Evolutionary conservation across 2,888 invertebrate genomes (phyloP).

Genomic region (Homarus gammarus): DNA sequence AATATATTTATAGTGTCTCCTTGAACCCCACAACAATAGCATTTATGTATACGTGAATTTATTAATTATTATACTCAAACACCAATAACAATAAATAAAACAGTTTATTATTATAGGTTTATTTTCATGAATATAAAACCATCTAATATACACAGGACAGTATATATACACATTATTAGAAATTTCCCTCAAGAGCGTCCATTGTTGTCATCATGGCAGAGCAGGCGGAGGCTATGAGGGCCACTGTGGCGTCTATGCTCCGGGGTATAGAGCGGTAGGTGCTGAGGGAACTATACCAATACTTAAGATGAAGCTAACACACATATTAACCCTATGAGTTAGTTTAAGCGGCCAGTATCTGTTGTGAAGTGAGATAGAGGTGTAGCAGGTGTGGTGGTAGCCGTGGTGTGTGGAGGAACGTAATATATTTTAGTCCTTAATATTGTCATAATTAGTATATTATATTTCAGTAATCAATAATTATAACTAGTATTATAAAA

Average conservation of each 20-base stretch:
- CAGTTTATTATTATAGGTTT: not conserved
- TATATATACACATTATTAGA: not conserved
- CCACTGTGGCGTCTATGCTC: slow-evolving; percentile 90
- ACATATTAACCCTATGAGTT: not conserved
- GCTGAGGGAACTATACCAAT: not conserved
- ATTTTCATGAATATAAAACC: too few species aligned
- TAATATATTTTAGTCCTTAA: too few species aligned
- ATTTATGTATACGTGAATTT: slow-evolving; percentile 7
- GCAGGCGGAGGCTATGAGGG: slow-evolving; percentile 89
- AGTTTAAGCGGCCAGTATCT: too few species aligned
- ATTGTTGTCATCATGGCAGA: slow-evolving; percentile 79
- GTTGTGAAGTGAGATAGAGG: too few species aligned
- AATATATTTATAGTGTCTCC: too few species aligned
- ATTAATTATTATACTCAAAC: not conserved
- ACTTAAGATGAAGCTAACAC: not conserved
- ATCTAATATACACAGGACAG: not conserved
- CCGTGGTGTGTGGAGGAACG: too few species aligned
- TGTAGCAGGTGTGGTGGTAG: too few species aligned
- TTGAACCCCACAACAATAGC: too few species aligned
- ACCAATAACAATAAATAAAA: not conserved
- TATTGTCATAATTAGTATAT: too few species aligned
- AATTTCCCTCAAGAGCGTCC: too few species aligned
- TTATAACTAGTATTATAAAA: too few species aligned
- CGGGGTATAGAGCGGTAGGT: slow-evolving; percentile 95
- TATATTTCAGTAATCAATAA: too few species aligned